A percentile compares a stretch with the other conserved stretches of the same genome.
These are phyloP conservation scores for Melanotaenia duboulayi DNA, from an alignment of 2,113 vertebrate species.

Conservation along the genomic window DNA sequence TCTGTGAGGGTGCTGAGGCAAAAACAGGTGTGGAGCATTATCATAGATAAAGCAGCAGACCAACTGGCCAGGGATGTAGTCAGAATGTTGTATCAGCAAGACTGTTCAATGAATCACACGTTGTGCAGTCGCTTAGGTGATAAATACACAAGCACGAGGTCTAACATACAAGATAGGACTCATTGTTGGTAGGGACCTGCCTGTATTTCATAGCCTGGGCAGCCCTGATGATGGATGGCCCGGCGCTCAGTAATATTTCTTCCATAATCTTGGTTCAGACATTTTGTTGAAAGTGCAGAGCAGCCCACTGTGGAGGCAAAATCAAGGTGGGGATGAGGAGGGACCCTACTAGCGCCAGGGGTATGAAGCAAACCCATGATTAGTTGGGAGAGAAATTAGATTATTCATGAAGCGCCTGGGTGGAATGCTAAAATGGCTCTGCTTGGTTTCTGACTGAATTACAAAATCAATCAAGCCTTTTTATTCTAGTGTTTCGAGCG, in stretches of 20 bases:
- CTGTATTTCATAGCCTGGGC: constrained; percentile 77
- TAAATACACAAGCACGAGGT: constrained; percentile 81
- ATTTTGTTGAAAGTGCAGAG: constrained; percentile 56
- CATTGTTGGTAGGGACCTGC: constrained; percentile 73
- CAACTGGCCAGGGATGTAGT: constrained; percentile 70
- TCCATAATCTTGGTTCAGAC: constrained; percentile 72
- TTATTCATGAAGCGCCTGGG: constrained; percentile 48
- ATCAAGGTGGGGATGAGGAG: constrained; percentile 37
- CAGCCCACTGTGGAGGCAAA: constrained; percentile 56
- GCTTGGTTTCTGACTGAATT: constrained; percentile 19
- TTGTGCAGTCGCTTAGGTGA: constrained; percentile 76
- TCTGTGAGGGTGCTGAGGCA: constrained; percentile 24
- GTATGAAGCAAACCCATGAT: constrained; percentile 8
- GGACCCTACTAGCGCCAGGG: neutral
- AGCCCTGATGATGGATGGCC: constrained; percentile 80
- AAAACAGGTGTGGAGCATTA: constrained; percentile 21
- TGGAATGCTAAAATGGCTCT: constrained; percentile 23
- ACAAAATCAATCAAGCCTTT: constrained; percentile 38
- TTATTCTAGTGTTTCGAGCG: constrained; percentile 10
- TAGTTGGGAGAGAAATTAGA: constrained; percentile 40
- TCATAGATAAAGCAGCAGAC: constrained; percentile 49
- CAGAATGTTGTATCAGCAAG: constrained; percentile 76
- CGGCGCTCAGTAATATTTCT: constrained; percentile 77
- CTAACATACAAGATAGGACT: constrained; percentile 80
- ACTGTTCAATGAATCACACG: constrained; percentile 80